Conservation (phyloP, 2,888 invertebrate genomes). For the Nemapogon koenigi region DNA sequence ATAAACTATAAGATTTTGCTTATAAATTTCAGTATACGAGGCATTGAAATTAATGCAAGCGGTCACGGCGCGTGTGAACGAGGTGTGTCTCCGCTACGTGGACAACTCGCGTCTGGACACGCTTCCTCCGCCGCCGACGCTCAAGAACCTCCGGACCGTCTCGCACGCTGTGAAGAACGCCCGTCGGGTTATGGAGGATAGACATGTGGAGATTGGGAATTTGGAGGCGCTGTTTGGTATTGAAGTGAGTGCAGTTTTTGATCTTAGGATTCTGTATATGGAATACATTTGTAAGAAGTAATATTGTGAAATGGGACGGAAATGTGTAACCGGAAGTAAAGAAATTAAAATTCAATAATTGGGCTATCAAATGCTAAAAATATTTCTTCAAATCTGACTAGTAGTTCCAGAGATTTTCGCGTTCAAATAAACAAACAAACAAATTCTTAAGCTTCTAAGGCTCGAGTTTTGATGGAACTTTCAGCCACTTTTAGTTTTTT, state of each 20-base stretch:
- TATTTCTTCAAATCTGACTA: too few species aligned
- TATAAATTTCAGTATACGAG: constrained; percentile 68
- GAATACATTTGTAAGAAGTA: too few species aligned
- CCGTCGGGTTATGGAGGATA: constrained; percentile 91
- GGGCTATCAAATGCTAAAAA: too few species aligned
- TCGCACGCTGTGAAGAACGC: constrained; percentile 80
- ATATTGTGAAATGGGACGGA: too few species aligned
- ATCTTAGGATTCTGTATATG: too few species aligned
- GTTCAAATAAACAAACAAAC: too few species aligned
- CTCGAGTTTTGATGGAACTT: too few species aligned
- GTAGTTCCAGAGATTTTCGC: too few species aligned
- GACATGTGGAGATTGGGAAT: constrained; percentile 84
- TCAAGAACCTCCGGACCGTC: constrained; percentile 60
- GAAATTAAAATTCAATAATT: too few species aligned
- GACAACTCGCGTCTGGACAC: constrained; percentile 71
- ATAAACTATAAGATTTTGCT: constrained; percentile 10
- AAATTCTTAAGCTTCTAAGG: too few species aligned
- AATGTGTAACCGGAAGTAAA: too few species aligned
- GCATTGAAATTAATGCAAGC: constrained; percentile 78
- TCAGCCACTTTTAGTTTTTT: too few species aligned
- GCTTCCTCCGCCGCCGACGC: constrained; percentile 66
- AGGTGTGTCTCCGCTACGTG: constrained; percentile 72
- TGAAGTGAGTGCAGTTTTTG: constrained; percentile 73
- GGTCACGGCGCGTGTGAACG: constrained; percentile 74
- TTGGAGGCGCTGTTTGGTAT: constrained; percentile 82